A percentile compares a stretch with the other conserved stretches of the same genome.
phyloP scores from a whole-genome alignment of 2,797 vertebrate species.

The Cynopterus sphinx region DNA sequence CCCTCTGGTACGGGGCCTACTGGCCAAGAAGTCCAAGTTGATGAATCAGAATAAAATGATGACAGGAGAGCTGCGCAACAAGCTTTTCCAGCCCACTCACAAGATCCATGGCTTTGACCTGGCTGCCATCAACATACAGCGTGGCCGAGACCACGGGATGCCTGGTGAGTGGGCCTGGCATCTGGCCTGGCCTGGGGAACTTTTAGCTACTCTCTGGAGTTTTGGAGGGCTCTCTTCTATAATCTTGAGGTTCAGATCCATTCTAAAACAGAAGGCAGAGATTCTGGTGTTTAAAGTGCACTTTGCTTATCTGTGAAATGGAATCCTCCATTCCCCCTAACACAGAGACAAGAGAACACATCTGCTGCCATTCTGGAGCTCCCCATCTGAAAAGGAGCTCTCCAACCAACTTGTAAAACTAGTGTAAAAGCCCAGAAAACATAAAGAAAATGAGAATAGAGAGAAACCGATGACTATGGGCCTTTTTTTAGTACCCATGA shows the following conservation, averaged over 20 bases:
- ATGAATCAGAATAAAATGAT: conserved; percentile 86
- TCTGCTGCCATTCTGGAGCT: not conserved
- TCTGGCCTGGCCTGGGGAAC: not conserved
- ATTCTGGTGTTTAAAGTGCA: not conserved
- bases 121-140: conserved; percentile 91
- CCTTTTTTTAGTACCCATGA: not conserved
- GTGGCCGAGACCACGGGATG: conserved; percentile 90
- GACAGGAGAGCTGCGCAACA: conserved; percentile 89
- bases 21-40: conserved; percentile 86
- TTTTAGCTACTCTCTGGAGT: not conserved
- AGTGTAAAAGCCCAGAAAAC: conserved; percentile 17
- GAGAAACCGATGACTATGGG: not conserved
- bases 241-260: not conserved
- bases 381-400: not conserved
- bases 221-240: not conserved
- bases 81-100: conserved; percentile 88
- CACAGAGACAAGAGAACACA: not conserved
- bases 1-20: conserved; percentile 89
- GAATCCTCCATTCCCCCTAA: not conserved
- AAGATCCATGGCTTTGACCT: conserved; percentile 88
- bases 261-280: not conserved
- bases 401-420: not conserved
- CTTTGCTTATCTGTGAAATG: not conserved
- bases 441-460: not conserved
- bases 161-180: conserved; percentile 84